Evolutionary conservation across 2,888 invertebrate genomes (phyloP), one percentile per base, ranked within the genome.

Genomic region (Chydorus sphaericus): DNA sequence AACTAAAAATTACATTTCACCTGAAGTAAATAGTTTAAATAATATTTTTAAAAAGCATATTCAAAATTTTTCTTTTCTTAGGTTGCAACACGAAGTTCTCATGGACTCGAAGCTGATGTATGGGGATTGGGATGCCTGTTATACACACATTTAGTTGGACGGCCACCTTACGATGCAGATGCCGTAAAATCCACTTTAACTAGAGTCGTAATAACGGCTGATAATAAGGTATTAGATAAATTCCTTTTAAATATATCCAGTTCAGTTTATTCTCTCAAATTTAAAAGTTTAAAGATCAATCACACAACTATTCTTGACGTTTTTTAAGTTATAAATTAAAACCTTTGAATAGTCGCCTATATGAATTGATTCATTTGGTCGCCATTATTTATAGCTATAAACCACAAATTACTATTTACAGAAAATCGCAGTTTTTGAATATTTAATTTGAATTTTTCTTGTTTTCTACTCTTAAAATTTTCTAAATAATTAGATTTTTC

Each of bases 71-170:
- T n/a, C n/a, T n/a, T n/a, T n/a, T n/a, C n/a, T 2, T 58, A 80
- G 71, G 82, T 94, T 16, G 91, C 90, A 18, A 85, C 85, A 2
- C 78, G 90, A 65, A 80, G 83, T 61, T 80, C 89, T 0, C 93
- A 96, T 72, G 94, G 94, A 14, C 71, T 92, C 54, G 89, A 91
- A 66, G 85, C 88, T 7, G 96, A 96, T 76, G 86, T 94, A 1
- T 96, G 96, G 96, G 87, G 92, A 20, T 73, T 96, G n/a, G 96
- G 96, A 1, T 92, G 92, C 66, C 83, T 96, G 80, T 71, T 96
- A 51, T 96, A 91, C 66, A 92, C 91, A 3, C 73, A 94, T 57
- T 70, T 96, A 59, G 86, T 89, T 26, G 94, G 96, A 0, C 80
- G 80, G 60, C 91, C 93, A 29, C 96, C 96, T 1, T 94, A 94